These are phyloP conservation scores for Lateolabrax maculatus DNA, from an alignment of 2,797 vertebrate species.

Conservation along the genomic window DNA sequence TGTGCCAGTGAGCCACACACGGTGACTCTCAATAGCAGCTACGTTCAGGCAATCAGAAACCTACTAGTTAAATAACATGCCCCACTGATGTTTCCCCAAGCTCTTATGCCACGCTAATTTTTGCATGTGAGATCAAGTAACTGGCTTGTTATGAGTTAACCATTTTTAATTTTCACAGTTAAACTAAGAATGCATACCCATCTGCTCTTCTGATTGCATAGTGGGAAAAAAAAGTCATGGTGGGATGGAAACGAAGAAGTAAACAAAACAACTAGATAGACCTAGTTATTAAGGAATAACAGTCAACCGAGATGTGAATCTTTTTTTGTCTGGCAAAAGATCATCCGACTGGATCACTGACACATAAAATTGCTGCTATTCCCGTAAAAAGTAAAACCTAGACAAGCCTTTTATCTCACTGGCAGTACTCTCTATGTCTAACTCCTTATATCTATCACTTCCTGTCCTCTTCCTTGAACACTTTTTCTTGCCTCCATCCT, in stretches of 20 bases:
- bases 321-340: slow-evolving; percentile 24
- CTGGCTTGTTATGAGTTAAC: neutral
- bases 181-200: neutral
- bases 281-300: slow-evolving; percentile 27
- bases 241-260: neutral
- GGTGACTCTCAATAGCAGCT: neutral
- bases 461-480: slow-evolving; percentile 8
- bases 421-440: slow-evolving; percentile 22
- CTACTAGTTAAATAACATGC: neutral
- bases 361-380: slow-evolving; percentile 39
- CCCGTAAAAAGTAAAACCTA: slow-evolving; percentile 31
- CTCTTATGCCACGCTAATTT: no score
- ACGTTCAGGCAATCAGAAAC: neutral
- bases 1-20: neutral
- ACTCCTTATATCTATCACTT: slow-evolving; percentile 31
- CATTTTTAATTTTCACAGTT: neutral
- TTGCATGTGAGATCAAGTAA: neutral
- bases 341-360: slow-evolving; percentile 38
- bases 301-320: slow-evolving; percentile 27
- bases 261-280: neutral
- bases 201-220: neutral
- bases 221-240: neutral
- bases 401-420: slow-evolving; percentile 40
- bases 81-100: neutral
- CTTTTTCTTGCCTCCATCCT: slow-evolving; percentile 15